phyloP scores from a whole-genome alignment of 53 echinoderm and acorn worm species.

The Antedon mediterranea region DNA sequence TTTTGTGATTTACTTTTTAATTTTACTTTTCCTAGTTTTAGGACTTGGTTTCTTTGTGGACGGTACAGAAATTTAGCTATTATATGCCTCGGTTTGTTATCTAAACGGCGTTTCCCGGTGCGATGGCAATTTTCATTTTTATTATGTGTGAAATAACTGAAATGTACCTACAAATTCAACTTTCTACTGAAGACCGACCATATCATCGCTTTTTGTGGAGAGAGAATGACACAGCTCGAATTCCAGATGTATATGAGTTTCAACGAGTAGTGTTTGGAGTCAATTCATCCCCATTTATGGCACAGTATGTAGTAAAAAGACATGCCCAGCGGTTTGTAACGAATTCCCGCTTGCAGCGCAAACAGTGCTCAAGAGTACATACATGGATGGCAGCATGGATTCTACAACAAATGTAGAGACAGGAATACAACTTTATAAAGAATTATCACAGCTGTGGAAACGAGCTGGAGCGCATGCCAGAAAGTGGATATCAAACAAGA shows the following conservation, averaged over 20 bases:
- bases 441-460: no score
- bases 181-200: neutral
- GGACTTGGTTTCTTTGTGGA: no score
- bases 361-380: constrained; percentile 5
- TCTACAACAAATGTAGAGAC: constrained; percentile 16
- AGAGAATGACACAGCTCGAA: neutral
- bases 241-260: constrained; percentile 17
- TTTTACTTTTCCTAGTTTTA: no score
- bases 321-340: constrained; percentile 7
- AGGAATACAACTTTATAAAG: constrained; percentile 19
- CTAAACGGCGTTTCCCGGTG: no score
- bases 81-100: no score
- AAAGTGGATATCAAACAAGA: no score
- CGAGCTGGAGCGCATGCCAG: no score
- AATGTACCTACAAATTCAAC: constrained; percentile 24
- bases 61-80: no score
- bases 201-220: constrained; percentile 23
- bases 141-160: constrained; percentile 14
- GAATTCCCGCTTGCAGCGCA: constrained; percentile 3
- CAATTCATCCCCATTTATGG: constrained; percentile 14
- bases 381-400: constrained; percentile 34
- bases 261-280: constrained; percentile 14
- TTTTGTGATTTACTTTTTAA: no score
- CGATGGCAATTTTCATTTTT: no score
- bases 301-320: constrained; percentile 1